A percentile compares a stretch with the other conserved stretches of the same genome.
Conservation (phyloP, 2,113 vertebrate genomes). For the Coracopsis vasa region DNA sequence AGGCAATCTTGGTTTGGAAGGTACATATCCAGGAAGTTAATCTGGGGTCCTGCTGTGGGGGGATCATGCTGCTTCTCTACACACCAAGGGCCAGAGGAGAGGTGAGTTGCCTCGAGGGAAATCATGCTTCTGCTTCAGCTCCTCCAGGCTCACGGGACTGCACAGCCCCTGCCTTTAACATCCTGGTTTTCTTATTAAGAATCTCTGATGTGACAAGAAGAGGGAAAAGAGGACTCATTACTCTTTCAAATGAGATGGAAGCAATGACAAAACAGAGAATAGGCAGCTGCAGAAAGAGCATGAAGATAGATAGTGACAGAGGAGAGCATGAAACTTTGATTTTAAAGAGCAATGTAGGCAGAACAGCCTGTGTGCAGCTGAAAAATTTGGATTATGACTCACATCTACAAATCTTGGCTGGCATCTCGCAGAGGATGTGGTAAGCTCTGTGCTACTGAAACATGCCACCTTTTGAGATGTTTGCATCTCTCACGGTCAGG, state of each 20-base stretch:
- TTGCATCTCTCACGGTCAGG: background rate
- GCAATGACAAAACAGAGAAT: background rate
- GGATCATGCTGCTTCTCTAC: background rate
- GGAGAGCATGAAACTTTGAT: background rate
- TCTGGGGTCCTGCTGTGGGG: background rate
- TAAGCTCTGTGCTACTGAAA: background rate
- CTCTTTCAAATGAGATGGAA: background rate
- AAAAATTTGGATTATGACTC: slow-evolving; percentile 3
- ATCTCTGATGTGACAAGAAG: background rate
- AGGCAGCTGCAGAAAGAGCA: background rate
- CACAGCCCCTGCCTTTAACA: background rate
- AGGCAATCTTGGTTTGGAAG: background rate
- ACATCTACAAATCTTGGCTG: background rate
- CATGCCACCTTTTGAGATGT: background rate
- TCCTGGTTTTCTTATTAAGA: background rate
- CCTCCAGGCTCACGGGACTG: background rate
- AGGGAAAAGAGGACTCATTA: background rate
- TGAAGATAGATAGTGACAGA: background rate
- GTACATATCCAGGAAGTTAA: background rate
- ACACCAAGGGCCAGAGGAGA: background rate
- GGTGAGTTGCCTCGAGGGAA: background rate
- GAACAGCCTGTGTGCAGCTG: slow-evolving; percentile 7
- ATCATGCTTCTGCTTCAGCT: background rate
- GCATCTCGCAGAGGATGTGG: background rate
- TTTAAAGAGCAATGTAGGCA: background rate